Base-by-base conservation (phyloP, 2,888 invertebrate species). In the Tridacna crocea region DNA sequence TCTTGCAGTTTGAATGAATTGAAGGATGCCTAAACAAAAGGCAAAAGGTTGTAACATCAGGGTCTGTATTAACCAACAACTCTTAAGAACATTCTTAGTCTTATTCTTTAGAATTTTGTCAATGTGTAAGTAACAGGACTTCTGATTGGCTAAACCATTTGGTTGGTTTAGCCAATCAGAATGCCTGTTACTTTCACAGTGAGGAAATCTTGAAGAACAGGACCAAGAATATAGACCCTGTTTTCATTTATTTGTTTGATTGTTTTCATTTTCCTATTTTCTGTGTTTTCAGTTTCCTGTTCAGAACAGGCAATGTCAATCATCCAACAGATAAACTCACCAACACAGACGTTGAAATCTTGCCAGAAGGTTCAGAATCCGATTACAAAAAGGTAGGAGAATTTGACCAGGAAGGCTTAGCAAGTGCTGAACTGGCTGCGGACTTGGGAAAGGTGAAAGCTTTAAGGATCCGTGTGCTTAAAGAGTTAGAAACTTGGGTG, bases 261-360 rank as follows among this genome's bases (percentile, higher is more conserved):
- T 55, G 55, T 55, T 19, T 55, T 55, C 6, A 36, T 36, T 36
- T 36, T 19, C 10, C 2, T 17, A 3, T 68, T 22, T 51, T 17
- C 2, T 15, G 47, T 55, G 0, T 8, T 75, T 76, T 8, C 90
- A 94, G 94, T 70, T 93, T 91, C 81, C 83, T 92, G 66, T 93
- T 94, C 83, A 88, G 93, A 58, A 98, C 98, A 94, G 98, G 98
- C 46, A 98, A 98, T 94, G 96, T 96, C 0, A 97, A 98, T 91
- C 98, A 98, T 95, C 96, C 97, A 0, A 97, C 97, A 0, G 98
- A 99, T 95, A 97, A 96, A 91, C 97, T 99, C 93, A 96, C 97
- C 92, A 97, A 98, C 90, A 97, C 98, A 0, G 97, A 97, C 0
- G 96, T 99, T 11, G 98, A 98, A 95, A 96, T 98, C 11, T 94